Percentiles rank a stretch among this genome's conserved stretches.
phyloP scores from a whole-genome alignment of 2,113 vertebrate genomes.

The Vimba vimba region DNA sequence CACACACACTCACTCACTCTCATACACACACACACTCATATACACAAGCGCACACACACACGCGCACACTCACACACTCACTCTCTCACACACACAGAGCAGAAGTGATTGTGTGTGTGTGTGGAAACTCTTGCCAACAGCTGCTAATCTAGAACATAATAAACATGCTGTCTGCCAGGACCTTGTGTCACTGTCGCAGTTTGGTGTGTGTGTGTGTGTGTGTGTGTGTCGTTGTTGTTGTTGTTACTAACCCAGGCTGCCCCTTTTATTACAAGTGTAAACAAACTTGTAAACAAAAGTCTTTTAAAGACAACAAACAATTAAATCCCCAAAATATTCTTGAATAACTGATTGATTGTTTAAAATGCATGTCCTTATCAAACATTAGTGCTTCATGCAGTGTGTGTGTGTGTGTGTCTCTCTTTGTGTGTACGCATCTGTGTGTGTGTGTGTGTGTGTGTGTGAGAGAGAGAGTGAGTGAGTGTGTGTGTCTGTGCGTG shows the following conservation, averaged over 20 bases:
- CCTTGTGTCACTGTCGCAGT: neutral
- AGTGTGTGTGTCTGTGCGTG: too few species aligned
- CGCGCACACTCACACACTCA: neutral
- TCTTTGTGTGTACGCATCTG: too few species aligned
- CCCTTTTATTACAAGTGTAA: neutral
- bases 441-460: too few species aligned
- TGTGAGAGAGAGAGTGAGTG: too few species aligned
- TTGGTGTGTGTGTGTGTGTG: constrained; percentile 21
- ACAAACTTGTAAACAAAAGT: neutral
- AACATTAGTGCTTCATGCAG: neutral
- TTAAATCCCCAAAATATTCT: neutral
- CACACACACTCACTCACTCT: too few species aligned
- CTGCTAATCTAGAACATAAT: constrained; percentile 47
- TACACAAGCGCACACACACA: neutral
- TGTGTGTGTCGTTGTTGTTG: neutral
- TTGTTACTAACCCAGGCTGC: neutral
- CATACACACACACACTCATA: too few species aligned
- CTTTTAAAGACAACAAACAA: constrained; percentile 5
- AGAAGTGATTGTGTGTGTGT: neutral
- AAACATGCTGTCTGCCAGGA: constrained; percentile 41
- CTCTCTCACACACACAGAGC: neutral
- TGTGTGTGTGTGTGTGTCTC: neutral
- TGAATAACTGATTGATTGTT: neutral
- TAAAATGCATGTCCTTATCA: neutral
- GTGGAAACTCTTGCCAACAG: constrained; percentile 23